These are phyloP conservation scores for Oreotrochilus melanogaster DNA, from an alignment of 2,113 vertebrate genomes.

Conservation along the genomic window DNA sequence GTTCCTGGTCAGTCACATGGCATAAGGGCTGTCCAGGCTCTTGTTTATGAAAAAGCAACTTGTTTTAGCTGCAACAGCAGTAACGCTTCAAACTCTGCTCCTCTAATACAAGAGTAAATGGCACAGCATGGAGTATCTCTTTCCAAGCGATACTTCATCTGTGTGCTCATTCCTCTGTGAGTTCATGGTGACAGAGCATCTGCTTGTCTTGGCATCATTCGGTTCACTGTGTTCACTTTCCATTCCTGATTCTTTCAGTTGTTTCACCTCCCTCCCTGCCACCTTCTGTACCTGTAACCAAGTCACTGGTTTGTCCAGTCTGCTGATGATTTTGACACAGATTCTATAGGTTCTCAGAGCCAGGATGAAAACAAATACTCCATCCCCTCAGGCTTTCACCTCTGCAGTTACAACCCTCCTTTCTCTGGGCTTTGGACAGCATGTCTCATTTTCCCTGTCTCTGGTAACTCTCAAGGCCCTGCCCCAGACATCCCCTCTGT, in stretches of 20 bases:
- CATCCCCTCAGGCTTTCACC: not conserved
- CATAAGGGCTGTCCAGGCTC: not conserved
- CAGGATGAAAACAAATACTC: not conserved
- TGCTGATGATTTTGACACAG: not conserved
- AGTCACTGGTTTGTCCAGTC: not conserved
- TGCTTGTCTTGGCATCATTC: not conserved
- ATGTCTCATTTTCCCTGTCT: not conserved
- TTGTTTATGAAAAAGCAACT: not conserved
- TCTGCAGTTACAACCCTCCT: not conserved
- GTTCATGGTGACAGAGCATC: not conserved
- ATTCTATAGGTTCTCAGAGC: not conserved
- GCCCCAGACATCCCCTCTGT: not conserved
- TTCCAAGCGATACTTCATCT: not conserved
- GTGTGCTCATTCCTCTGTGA: not conserved
- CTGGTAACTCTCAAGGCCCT: not conserved
- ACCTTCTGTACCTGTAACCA: rapidly evolving
- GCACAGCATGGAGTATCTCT: not conserved
- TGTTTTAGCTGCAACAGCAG: not conserved
- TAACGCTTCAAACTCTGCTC: not conserved
- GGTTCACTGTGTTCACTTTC: rapidly evolving
- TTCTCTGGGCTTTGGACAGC: not conserved
- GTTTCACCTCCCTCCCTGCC: not conserved
- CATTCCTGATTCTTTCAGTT: not conserved
- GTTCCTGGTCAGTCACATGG: not conserved
- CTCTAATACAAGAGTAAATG: not conserved